Evolutionary conservation across 1,140 invertebrate species (phyloP).

Genomic region (Conus betulinus): DNA sequence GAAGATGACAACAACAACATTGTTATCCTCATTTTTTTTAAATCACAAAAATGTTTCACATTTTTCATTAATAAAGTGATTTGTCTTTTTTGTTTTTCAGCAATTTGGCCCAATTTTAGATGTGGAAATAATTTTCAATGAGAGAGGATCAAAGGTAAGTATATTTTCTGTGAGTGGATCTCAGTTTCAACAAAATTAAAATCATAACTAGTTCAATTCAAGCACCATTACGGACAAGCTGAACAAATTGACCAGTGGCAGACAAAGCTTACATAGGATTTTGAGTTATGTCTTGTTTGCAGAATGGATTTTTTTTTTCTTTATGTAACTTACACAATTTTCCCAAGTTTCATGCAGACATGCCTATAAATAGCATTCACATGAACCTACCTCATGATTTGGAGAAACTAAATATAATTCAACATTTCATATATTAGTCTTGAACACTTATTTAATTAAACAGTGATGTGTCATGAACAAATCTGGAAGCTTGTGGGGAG

Average conservation of each 20-base stretch:
- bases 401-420: no score
- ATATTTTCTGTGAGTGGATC: background rate
- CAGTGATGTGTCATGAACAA: no score
- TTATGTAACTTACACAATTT: no score
- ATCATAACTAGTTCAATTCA: background rate
- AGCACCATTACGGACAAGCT: background rate
- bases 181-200: background rate
- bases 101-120: constrained; percentile 99
- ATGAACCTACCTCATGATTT: no score
- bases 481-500: no score
- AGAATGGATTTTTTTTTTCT: background rate
- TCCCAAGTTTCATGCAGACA: no score
- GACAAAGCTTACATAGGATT: background rate
- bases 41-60: background rate
- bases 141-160: constrained; percentile 98
- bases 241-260: background rate
- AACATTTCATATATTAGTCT: no score
- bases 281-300: background rate
- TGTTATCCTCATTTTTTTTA: no score
- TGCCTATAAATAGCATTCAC: no score
- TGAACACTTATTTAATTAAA: no score
- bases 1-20: no score
- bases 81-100: constrained; percentile 81
- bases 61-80: background rate
- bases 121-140: constrained; percentile 99